Percentiles rank a stretch among this genome's conserved stretches.
Evolutionary conservation across 2,888 invertebrate species (phyloP).

Genomic region (Alcis repandata): DNA sequence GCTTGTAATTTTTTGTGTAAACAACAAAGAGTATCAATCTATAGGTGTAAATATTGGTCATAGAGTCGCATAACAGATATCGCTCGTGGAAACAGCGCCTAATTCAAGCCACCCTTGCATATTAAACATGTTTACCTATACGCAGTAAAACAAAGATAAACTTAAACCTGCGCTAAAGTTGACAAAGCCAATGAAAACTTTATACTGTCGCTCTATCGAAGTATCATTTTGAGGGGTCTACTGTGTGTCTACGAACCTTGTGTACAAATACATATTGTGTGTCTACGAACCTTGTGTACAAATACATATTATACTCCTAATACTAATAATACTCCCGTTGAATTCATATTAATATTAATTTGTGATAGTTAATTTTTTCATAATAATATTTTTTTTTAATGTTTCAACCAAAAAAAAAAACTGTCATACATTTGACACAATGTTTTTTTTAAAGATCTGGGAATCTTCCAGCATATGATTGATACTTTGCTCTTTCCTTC

Average conservation of each 20-base stretch:
- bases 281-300: neutral
- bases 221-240: slow-evolving; percentile 3
- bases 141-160: slow-evolving; percentile 75
- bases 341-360: too few species aligned
- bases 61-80: neutral
- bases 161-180: slow-evolving; percentile 59
- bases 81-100: neutral
- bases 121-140: slow-evolving; percentile 53
- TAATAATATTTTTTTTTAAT: too few species aligned
- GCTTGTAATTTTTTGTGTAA: too few species aligned
- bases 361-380: too few species aligned
- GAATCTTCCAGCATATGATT: too few species aligned
- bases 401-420: too few species aligned
- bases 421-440: too few species aligned
- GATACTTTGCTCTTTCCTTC: too few species aligned
- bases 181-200: slow-evolving; percentile 31
- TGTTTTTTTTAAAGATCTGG: too few species aligned
- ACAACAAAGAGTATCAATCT: too few species aligned
- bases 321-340: too few species aligned
- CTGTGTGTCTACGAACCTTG: neutral
- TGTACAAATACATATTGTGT: neutral
- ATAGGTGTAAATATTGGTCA: too few species aligned
- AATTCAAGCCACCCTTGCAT: slow-evolving; percentile 41
- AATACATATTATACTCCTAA: neutral
- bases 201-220: slow-evolving; percentile 7